Percentiles rank a stretch among this genome's conserved stretches.
Conservation (phyloP, 2,797 vertebrate genomes). For the Silurus lanzhouensis region DNA sequence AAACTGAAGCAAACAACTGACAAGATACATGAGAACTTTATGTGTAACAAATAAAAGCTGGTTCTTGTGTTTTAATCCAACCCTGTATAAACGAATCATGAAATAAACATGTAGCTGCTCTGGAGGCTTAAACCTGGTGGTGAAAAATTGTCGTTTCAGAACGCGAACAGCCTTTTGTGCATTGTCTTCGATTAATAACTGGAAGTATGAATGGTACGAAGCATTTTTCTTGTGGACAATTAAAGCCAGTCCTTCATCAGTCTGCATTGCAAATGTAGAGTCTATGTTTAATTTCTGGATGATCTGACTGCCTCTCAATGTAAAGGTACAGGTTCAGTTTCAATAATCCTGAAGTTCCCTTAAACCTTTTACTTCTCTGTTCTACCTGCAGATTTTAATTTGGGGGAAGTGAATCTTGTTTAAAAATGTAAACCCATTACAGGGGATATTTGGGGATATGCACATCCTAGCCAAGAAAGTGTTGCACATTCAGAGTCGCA, state of each 20-base stretch:
- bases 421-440: too few species aligned
- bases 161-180: neutral
- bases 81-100: neutral
- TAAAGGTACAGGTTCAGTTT: neutral
- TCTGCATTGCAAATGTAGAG: neutral
- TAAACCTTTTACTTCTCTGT: neutral
- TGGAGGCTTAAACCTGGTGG: neutral
- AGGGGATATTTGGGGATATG: neutral
- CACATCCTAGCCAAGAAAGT: too few species aligned
- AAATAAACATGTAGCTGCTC: neutral
- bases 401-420: too few species aligned
- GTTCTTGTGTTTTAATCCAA: neutral
- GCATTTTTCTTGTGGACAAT: neutral
- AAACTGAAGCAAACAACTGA: neutral
- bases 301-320: neutral
- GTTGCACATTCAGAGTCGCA: too few species aligned
- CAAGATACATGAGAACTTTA: neutral
- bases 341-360: neutral
- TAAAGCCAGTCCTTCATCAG: constrained; percentile 6
- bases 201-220: neutral
- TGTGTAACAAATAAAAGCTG: neutral
- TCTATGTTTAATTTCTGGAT: constrained; percentile 11
- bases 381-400: neutral
- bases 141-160: neutral
- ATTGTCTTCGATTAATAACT: neutral